Evolutionary conservation across 2,113 vertebrate genomes (phyloP).

Genomic region (Sakesphorus luctuosus): DNA sequence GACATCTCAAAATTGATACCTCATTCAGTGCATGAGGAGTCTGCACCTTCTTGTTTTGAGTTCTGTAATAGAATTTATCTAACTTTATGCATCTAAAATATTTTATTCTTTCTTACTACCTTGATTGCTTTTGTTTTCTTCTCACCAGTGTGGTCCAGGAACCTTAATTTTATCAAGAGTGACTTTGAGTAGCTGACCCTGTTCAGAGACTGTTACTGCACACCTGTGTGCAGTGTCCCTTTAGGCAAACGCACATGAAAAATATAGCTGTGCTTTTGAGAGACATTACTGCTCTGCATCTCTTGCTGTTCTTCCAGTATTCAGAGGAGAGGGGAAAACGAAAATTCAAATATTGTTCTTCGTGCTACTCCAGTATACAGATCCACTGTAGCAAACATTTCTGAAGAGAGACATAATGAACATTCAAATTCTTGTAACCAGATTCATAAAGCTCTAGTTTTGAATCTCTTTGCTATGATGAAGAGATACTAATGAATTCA

Average conservation of each 20-base stretch:
- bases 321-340: rapidly evolving
- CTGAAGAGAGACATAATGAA: neutral
- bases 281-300: neutral
- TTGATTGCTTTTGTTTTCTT: neutral
- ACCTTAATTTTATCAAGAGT: neutral
- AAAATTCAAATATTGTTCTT: neutral
- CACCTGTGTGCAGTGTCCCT: neutral
- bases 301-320: neutral
- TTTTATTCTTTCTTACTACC: neutral
- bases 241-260: neutral
- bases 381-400: neutral
- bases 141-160: neutral
- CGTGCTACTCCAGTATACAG: neutral
- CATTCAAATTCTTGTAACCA: neutral
- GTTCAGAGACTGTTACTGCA: neutral
- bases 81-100: neutral
- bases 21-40: neutral
- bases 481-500: neutral
- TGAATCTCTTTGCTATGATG: neutral
- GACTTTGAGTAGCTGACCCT: neutral
- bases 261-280: neutral
- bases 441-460: neutral
- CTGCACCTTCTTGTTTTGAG: neutral
- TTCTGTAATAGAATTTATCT: neutral
- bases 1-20: neutral